phyloP scores from a whole-genome alignment of 2,113 vertebrate species.

The Pelmatolapia mariae region DNA sequence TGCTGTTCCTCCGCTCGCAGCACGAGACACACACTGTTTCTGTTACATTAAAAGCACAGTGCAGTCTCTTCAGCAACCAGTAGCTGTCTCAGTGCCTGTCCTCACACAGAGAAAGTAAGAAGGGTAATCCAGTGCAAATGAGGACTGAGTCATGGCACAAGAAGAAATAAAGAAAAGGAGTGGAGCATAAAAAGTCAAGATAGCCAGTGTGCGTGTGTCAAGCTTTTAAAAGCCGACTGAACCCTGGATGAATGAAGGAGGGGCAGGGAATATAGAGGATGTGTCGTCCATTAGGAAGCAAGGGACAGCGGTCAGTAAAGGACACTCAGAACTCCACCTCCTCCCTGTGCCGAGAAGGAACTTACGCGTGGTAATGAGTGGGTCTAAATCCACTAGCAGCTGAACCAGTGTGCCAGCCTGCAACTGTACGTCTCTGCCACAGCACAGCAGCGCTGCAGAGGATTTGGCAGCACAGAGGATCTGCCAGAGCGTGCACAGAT shows the following conservation, averaged over 20 bases:
- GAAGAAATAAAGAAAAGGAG: neutral
- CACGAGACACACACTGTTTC: neutral
- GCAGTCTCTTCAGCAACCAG: slow-evolving; percentile 17
- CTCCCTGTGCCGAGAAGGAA: slow-evolving; percentile 36
- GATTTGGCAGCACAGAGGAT: slow-evolving; percentile 51
- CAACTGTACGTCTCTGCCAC: slow-evolving; percentile 21
- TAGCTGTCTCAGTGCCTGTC: neutral
- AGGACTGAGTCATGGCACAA: neutral
- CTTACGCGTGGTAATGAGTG: slow-evolving; percentile 36
- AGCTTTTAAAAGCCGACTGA: slow-evolving; percentile 23
- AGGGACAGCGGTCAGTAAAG: slow-evolving; percentile 57
- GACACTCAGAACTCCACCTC: slow-evolving; percentile 51
- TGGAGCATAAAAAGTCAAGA: neutral
- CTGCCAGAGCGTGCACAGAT: slow-evolving; percentile 19
- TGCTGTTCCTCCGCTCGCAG: neutral
- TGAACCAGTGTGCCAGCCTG: slow-evolving; percentile 44
- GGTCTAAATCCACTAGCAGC: slow-evolving; percentile 38
- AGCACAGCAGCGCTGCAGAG: slow-evolving; percentile 57
- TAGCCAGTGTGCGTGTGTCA: neutral
- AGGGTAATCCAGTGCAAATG: slow-evolving; percentile 13
- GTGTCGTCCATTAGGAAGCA: slow-evolving; percentile 14
- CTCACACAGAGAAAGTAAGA: neutral
- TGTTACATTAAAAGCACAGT: neutral
- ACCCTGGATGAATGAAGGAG: slow-evolving; percentile 3
- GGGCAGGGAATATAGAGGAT: neutral